Conservation (phyloP, 2,888 invertebrate genomes). For the Polymixis lichenea region DNA sequence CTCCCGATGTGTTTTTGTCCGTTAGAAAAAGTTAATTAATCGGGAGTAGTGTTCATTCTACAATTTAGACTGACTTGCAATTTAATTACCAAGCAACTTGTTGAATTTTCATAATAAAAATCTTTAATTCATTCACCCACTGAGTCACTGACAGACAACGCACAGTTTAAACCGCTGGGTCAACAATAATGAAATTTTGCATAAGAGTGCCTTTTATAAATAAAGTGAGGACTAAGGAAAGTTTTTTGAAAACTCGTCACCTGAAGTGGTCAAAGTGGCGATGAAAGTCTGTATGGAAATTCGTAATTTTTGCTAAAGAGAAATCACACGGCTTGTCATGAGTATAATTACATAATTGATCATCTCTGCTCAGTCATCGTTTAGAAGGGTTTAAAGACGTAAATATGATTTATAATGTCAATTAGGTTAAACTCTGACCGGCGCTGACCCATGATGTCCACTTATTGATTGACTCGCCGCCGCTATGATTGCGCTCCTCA, state of each 20-base stretch:
- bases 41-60: no score
- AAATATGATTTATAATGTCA: slow-evolving; percentile 67
- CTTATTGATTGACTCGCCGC: slow-evolving; percentile 66
- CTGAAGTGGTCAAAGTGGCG: background rate
- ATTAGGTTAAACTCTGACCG: slow-evolving; percentile 72
- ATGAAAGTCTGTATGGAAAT: no score
- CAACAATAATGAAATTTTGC: background rate
- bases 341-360: slow-evolving; percentile 19
- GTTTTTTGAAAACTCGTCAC: background rate
- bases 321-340: background rate
- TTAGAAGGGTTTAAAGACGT: slow-evolving; percentile 52
- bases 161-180: background rate
- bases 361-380: slow-evolving; percentile 4
- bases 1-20: no score
- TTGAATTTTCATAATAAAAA: background rate
- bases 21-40: no score
- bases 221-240: background rate
- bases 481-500: slow-evolving; percentile 59
- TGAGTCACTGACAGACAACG: background rate
- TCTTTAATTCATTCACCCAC: background rate
- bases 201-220: no score
- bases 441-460: slow-evolving; percentile 58
- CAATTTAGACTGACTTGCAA: background rate
- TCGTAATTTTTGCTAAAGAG: background rate
- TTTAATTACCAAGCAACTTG: background rate